Base-by-base conservation (phyloP, 1,140 invertebrate genomes). In the Babylonia areolata region DNA sequence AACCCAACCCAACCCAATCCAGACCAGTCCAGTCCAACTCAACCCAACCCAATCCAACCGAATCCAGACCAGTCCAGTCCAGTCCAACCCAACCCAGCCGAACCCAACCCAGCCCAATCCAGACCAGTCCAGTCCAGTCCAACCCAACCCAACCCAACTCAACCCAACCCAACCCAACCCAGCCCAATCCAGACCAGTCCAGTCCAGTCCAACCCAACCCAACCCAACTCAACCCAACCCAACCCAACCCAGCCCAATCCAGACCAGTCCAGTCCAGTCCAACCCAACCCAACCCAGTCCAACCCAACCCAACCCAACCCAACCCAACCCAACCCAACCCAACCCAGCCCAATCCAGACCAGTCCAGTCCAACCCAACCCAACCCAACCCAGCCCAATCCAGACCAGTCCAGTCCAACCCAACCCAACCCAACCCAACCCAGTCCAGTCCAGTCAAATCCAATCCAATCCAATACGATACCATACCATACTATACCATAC, bases 21-120 rank as follows among this genome's bases (percentile, higher is more conserved):
- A 75, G 28, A 6, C 28, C 71, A 75, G 28, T 28, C 71, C 71
- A 75, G 28, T 28, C 28, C 71, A 75, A 75, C 35, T 37, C 71
- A 75, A 75, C 35, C 71, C 71, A 75, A 75, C 35, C 71, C 71
- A 75, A 75, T 28, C 71, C n/a, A n/a, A n/a, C n/a, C n/a, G n/a
- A n/a, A n/a, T n/a, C n/a, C n/a, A n/a, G n/a, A n/a, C n/a, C n/a
- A 75, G 28, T 28, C 28, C 71, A 75, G 28, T 28, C 28, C 71
- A 75, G 28, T 28, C 9, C 71, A 75, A 75, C 35, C 28, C 71
- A 75, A 75, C 71, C 71, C 71, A 75, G 35, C 35, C 71, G n/a
- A 75, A 75, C 35, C 28, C 71, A 75, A 75, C 28, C 28, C 71
- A 75, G 28, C 35, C 9, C 71, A 75, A 75, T 28, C 28, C 71